phyloP scores from a whole-genome alignment of 1,140 invertebrate genomes.

The Bombyx mandarina region DNA sequence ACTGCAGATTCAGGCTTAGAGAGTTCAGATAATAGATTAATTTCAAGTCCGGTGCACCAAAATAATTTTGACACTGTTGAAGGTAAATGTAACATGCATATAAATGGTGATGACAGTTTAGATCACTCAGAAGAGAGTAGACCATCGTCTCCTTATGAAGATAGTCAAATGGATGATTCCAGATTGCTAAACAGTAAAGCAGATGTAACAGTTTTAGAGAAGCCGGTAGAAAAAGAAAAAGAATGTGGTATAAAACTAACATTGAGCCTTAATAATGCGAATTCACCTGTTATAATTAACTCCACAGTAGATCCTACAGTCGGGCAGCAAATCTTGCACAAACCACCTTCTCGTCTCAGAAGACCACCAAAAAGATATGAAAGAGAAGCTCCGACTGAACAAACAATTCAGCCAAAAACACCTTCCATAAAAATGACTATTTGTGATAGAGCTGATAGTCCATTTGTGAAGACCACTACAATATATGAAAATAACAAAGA shows the following conservation, averaged over 20 bases:
- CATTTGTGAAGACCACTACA: constrained; percentile 59
- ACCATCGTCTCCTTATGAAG: constrained; percentile 30
- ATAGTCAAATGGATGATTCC: constrained; percentile 17
- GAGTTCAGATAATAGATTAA: constrained; percentile 23
- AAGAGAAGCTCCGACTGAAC: constrained; percentile 32
- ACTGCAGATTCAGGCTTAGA: constrained; percentile 34
- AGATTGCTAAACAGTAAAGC: constrained; percentile 22
- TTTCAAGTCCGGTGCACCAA: constrained; percentile 23
- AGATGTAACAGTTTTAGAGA: constrained; percentile 21
- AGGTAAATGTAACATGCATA: constrained; percentile 13
- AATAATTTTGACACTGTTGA: constrained; percentile 15
- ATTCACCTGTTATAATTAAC: constrained; percentile 63
- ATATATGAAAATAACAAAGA: constrained; percentile 58
- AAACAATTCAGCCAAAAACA: constrained; percentile 20
- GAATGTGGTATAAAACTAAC: constrained; percentile 61
- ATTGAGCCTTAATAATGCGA: constrained; percentile 60
- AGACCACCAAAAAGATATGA: constrained; percentile 66
- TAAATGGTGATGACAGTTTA: constrained; percentile 51
- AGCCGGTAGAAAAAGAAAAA: constrained; percentile 33
- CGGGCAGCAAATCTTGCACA: constrained; percentile 45
- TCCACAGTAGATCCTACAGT: constrained; percentile 60
- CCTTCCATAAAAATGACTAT: constrained; percentile 65
- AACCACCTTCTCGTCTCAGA: constrained; percentile 55
- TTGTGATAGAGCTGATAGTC: constrained; percentile 62
- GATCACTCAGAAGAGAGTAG: constrained; percentile 46